Conservation (phyloP, 2,113 vertebrate genomes). For the Maccullochella peelii region DNA sequence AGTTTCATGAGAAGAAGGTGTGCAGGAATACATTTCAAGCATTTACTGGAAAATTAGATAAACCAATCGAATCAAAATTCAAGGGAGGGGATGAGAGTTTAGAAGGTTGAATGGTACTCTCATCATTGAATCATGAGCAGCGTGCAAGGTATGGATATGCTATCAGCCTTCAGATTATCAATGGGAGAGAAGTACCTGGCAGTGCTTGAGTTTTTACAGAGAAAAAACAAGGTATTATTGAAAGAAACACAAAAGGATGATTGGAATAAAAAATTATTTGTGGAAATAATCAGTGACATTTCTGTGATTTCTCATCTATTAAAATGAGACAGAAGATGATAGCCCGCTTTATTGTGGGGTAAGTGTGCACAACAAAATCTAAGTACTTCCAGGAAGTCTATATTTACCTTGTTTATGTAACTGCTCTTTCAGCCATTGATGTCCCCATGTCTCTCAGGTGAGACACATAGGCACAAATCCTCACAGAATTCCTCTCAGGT, state of each 20-base stretch:
- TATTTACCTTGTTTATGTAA: slow-evolving; percentile 51
- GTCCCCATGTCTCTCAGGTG: slow-evolving; percentile 52
- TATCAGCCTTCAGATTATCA: slow-evolving; percentile 78
- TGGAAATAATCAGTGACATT: slow-evolving; percentile 44
- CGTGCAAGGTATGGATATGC: slow-evolving; percentile 63
- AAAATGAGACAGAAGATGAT: slow-evolving; percentile 26
- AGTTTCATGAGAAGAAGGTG: slow-evolving; percentile 71
- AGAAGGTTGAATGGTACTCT: slow-evolving; percentile 67
- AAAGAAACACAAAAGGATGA: slow-evolving; percentile 54
- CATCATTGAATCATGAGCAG: slow-evolving; percentile 67
- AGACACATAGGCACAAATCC: slow-evolving; percentile 61
- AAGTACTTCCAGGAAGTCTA: slow-evolving; percentile 44
- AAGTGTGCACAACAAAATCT: slow-evolving; percentile 25
- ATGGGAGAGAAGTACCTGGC: slow-evolving; percentile 69
- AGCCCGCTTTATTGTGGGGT: slow-evolving; percentile 15
- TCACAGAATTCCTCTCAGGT: slow-evolving; percentile 75
- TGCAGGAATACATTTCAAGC: slow-evolving; percentile 82
- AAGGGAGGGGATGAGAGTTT: slow-evolving; percentile 64
- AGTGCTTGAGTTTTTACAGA: slow-evolving; percentile 65
- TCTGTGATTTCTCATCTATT: slow-evolving; percentile 43
- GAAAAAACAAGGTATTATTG: slow-evolving; percentile 42
- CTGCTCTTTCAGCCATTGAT: slow-evolving; percentile 56
- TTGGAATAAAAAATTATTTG: not conserved
- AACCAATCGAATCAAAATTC: slow-evolving; percentile 82
- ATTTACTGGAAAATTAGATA: slow-evolving; percentile 84